Evolutionary conservation across 1,140 invertebrate species (phyloP).

Genomic region (Drosophila suzukii): DNA sequence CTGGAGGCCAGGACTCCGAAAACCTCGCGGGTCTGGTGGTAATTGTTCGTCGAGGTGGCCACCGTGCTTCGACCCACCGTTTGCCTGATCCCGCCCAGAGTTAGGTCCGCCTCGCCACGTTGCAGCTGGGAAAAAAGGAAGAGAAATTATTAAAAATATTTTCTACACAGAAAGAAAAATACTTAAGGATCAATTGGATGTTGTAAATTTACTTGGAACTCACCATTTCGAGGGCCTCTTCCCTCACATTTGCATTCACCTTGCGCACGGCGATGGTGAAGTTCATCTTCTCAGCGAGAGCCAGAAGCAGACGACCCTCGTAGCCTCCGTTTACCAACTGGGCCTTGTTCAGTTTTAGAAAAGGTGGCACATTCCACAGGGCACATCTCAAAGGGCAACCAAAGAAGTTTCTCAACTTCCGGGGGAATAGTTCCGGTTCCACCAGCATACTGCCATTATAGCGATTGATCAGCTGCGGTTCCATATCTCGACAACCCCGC

Average conservation of each 20-base stretch:
- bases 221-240: constrained; percentile 48
- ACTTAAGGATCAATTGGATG: too few relatives aligned
- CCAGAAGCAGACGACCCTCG: constrained; percentile 63
- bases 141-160: not conserved
- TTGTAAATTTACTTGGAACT: too few relatives aligned
- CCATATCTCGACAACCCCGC: constrained; percentile 34
- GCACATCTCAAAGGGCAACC: constrained; percentile 58
- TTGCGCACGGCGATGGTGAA: constrained; percentile 36
- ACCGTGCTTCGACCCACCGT: constrained; percentile 34
- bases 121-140: constrained; percentile 24
- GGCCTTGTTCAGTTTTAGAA: constrained; percentile 26
- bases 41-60: constrained; percentile 59
- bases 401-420: constrained; percentile 64
- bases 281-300: constrained; percentile 53
- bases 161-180: too few relatives aligned
- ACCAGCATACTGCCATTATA: constrained; percentile 57
- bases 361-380: constrained; percentile 62
- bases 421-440: constrained; percentile 53
- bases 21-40: constrained; percentile 53
- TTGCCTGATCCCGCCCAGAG: constrained; percentile 55
- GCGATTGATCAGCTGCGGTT: constrained; percentile 63
- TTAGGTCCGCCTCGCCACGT: constrained; percentile 46
- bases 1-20: constrained; percentile 44
- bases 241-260: constrained; percentile 4
- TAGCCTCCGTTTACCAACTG: constrained; percentile 18